A percentile compares a stretch with the other conserved stretches of the same genome.
Evolutionary conservation across 2,888 invertebrate genomes (phyloP).

Genomic region (Cynaeus angustus): DNA sequence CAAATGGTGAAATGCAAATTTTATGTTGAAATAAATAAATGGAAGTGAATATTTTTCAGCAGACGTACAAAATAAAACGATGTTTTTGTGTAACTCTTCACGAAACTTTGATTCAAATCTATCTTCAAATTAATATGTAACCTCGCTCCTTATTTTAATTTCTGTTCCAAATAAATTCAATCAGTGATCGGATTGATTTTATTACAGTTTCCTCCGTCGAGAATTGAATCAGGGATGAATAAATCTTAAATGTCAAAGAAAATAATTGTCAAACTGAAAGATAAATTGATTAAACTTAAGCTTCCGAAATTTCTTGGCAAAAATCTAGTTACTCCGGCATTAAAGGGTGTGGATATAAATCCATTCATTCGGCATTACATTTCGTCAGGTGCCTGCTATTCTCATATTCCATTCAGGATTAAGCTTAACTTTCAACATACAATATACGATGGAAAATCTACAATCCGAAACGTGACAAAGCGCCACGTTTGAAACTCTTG

Average conservation of each 20-base stretch:
- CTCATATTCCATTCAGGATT: neutral
- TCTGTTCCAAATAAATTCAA: neutral
- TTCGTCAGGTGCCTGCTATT: neutral
- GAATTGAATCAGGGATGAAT: slow-evolving; percentile 2
- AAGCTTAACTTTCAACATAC: neutral
- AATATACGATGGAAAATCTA: neutral
- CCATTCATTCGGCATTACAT: too few relatives aligned
- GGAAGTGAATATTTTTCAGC: too few relatives aligned
- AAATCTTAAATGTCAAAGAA: slow-evolving; percentile 8
- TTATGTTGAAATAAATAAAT: too few relatives aligned
- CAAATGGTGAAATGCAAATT: too few relatives aligned
- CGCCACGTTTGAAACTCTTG: neutral
- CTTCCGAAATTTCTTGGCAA: neutral
- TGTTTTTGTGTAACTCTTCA: too few relatives aligned
- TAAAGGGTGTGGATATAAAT: too few relatives aligned
- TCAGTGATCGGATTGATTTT: slow-evolving; percentile 5
- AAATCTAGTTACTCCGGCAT: too few relatives aligned
- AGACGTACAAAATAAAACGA: too few relatives aligned
- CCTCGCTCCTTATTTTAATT: neutral
- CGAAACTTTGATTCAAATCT: too few relatives aligned
- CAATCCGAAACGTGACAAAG: neutral
- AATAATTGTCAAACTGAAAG: slow-evolving; percentile 7
- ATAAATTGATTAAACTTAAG: slow-evolving; percentile 6
- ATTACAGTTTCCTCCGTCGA: slow-evolving; percentile 1
- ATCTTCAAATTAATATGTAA: too few relatives aligned